A percentile compares a stretch with the other conserved stretches of the same genome.
These are phyloP conservation scores for Progne subis DNA, from an alignment of 2,113 vertebrate species.

Conservation along the genomic window DNA sequence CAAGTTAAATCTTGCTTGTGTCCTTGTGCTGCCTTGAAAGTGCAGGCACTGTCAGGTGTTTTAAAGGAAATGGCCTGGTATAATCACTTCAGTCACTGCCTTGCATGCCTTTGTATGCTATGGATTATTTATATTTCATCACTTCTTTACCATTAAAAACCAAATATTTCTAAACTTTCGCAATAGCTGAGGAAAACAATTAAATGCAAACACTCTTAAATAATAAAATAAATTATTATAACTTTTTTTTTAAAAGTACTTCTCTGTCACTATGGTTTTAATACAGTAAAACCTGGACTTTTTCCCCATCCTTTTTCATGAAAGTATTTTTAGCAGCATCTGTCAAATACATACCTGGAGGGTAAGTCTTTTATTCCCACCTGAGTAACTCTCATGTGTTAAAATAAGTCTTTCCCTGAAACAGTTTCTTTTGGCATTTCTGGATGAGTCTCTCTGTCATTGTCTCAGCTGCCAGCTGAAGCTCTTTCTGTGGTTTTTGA, in stretches of 20 bases:
- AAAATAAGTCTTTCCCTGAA: constrained; percentile 20
- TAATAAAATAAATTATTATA: background rate
- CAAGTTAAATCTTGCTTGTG: background rate
- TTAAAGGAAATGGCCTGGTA: background rate
- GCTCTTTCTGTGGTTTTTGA: constrained; percentile 10
- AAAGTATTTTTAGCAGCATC: constrained; percentile 44
- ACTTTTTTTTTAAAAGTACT: background rate
- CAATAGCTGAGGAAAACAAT: background rate
- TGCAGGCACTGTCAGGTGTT: background rate
- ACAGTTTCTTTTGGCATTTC: constrained; percentile 23
- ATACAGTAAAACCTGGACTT: background rate
- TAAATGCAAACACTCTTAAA: background rate
- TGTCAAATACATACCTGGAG: constrained; percentile 33
- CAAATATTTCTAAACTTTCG: background rate
- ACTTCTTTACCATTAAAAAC: background rate
- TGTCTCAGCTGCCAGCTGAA: constrained; percentile 32
- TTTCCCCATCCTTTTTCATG: background rate
- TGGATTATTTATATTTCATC: background rate
- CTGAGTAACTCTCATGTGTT: constrained; percentile 9
- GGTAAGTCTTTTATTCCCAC: constrained; percentile 35
- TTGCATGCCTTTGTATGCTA: background rate
- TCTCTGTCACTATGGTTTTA: background rate
- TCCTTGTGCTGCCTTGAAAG: background rate
- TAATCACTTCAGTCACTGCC: background rate
- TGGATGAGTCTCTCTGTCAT: background rate